These are phyloP conservation scores for Muntiacus muntjak DNA, from an alignment of 2,113 vertebrate genomes.

Conservation along the genomic window DNA sequence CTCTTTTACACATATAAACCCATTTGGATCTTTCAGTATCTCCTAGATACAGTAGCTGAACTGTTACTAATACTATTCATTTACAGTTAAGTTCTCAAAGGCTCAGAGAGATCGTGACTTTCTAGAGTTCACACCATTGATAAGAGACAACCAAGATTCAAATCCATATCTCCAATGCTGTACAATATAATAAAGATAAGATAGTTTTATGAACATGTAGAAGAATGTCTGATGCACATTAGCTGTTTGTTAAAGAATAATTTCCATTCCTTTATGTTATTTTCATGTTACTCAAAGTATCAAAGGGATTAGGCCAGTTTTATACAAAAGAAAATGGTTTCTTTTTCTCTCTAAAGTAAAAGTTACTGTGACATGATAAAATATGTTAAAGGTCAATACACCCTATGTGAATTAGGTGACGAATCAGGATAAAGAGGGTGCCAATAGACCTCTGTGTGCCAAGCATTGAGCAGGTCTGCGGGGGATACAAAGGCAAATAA, in stretches of 20 bases:
- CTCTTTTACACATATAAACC: background rate
- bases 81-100: background rate
- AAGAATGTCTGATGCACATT: background rate
- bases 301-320: background rate
- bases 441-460: background rate
- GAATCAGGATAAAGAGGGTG: background rate
- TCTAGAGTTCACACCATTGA: background rate
- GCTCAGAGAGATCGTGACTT: background rate
- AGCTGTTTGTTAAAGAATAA: background rate
- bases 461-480: background rate
- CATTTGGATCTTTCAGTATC: background rate
- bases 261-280: background rate
- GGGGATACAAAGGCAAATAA: background rate
- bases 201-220: background rate
- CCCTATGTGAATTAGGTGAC: background rate
- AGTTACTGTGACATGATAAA: background rate
- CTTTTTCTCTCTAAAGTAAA: background rate
- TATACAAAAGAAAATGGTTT: background rate
- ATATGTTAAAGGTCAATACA: background rate
- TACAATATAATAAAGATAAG: background rate
- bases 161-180: background rate
- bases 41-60: background rate
- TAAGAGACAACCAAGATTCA: background rate
- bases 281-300: background rate
- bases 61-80: background rate